Base-by-base conservation (phyloP, 2,797 vertebrate genomes). In the Channallabes apus region DNA sequence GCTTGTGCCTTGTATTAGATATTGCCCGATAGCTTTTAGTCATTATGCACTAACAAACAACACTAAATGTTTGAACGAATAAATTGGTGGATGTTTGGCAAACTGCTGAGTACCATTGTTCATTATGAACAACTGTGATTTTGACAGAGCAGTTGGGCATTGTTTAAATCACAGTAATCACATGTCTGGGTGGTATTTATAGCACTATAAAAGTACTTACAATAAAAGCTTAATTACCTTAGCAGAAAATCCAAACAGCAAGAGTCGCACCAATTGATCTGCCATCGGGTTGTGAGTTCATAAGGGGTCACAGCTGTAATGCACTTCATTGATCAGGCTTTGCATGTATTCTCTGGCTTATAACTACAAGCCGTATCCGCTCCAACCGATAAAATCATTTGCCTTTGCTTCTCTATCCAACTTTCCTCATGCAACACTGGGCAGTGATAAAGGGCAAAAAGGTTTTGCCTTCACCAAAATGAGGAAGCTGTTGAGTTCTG, bases 151-250 rank as follows among this genome's bases (percentile, higher is more conserved):
- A 75, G 58, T 1, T n/a, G 73, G 67, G 41, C 29, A 67, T 38
- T 87, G 78, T 87, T 68, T 65, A 87, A 72, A 71, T 79, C 82
- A 51, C 22, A 71, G 79, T 86, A 86, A 87, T 87, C 78, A 86
- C 68, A 62, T 56, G 85, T 38, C 46, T 65, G 67, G 46, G 72
- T 77, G 85, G 86, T 86, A 88, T 88, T 89, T 88, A 87, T 64
- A 84, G 84, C 87, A 67, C 82, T 78, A 72, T 87, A 89, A 89
- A 89, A 75, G 41, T 11, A 73, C 62, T 84, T 22, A 82, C 86
- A 87, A 87, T 88, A 88, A 87, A 88, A 81, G 29, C 80, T 82
- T 90, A 90, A 89, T 88, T 86, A 87, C 82, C 77, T 88, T 75
- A 82, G 89, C 84, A 86, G 59, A 82, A 80, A 83, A 82, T 78